Base-by-base conservation (phyloP, 2,113 vertebrate species). In the Erinaceus europaeus region DNA sequence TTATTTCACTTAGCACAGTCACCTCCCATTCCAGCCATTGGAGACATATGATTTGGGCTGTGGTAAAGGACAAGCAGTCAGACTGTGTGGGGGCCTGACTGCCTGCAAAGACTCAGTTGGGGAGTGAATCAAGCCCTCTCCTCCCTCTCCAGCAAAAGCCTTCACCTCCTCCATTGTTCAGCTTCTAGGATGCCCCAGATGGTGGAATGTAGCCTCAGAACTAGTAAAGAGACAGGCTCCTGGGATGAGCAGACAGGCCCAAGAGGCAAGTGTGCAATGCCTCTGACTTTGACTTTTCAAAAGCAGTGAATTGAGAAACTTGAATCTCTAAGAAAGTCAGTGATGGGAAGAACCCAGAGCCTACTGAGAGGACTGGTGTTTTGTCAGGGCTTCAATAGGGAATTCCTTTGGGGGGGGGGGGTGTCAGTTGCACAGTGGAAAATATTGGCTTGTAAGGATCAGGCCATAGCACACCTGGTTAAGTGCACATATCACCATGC, bases 171-270 rank as follows among this genome's bases (percentile, higher is more conserved):
- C 5, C 23, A 29, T 25, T 18, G 11, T 1, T 10, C 42, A 18
- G 52, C 34, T 62, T 6, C 8, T 12, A 6, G 5, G 10, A 1
- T 10, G 15, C n/a, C 20, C 27, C n/a, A 14, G 44, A 0, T 9
- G 11, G 27, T 46, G 18, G 59, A 48, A 59, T 0, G 1, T 10
- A 32, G 17, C 11, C 42, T 84, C 12, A n/a, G 86, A 38, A 25
- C 20, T 61, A 27, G 4, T 6, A 32, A 44, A 72, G 50, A 15
- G 21, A 6, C 1, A 29, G 65, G 32, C 15, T 2, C 13, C 20
- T 0, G 1, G 44, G 38, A 10, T 13, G 3, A 10, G 38, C 23
- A 38, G 29, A 9, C 5, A 42, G 27, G 13, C 29, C 1, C 5
- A 29, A 18, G 48, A 6, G 53, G 10, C 1, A 3, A 12, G 0